Evolutionary conservation across 2,113 vertebrate species (phyloP).

Genomic region (Microcebus ravelobensis): DNA sequence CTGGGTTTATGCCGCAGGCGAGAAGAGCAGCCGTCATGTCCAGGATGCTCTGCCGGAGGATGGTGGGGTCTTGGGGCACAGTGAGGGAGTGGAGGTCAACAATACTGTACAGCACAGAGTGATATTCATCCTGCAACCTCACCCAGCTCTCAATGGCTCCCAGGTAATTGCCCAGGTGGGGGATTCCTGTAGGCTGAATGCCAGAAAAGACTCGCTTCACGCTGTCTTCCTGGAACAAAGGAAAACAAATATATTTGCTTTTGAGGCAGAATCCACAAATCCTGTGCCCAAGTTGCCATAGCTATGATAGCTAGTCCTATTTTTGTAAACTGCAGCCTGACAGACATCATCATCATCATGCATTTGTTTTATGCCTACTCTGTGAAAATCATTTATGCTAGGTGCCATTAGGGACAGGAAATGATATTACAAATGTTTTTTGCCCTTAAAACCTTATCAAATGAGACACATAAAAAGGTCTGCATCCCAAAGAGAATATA

Average conservation of each 20-base stretch:
- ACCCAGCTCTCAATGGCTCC: conserved; percentile 97
- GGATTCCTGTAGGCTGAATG: conserved; percentile 95
- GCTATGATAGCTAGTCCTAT: neutral
- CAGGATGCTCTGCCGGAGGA: conserved; percentile 89
- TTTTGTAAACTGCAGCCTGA: neutral
- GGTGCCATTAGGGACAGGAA: neutral
- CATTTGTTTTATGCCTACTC: neutral
- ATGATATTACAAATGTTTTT: neutral
- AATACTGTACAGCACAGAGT: conserved; percentile 92
- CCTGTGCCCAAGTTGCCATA: neutral
- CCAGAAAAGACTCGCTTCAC: conserved; percentile 92
- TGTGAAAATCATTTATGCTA: neutral
- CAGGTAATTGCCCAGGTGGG: conserved; percentile 96
- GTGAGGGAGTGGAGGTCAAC: conserved; percentile 97
- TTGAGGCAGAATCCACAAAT: neutral
- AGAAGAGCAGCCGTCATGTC: conserved; percentile 94
- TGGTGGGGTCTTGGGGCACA: conserved; percentile 88
- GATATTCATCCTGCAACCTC: conserved; percentile 88
- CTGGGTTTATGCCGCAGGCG: conserved; percentile 94
- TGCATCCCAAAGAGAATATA: neutral
- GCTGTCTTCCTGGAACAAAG: conserved; percentile 77
- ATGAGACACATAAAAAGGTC: neutral
- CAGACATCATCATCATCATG: neutral
- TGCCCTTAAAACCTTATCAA: neutral
- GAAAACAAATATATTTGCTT: conserved; percentile 31